A percentile compares a stretch with the other conserved stretches of the same genome.
Evolutionary conservation across 2,113 vertebrate species (phyloP).

Genomic region (Spheniscus mendiculus): DNA sequence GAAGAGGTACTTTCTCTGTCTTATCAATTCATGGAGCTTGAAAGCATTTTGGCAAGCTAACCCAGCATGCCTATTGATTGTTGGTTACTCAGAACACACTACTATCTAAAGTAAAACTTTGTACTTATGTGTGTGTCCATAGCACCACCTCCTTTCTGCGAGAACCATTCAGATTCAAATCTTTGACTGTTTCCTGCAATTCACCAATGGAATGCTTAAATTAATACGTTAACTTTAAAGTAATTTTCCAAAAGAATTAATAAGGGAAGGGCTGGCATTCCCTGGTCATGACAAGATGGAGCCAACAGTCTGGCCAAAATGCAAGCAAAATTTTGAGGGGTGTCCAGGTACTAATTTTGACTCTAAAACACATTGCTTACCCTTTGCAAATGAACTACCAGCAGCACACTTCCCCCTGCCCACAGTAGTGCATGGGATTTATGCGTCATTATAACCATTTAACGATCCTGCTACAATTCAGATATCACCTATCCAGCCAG

Average conservation of each 20-base stretch:
- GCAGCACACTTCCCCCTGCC: background rate
- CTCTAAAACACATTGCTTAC: background rate
- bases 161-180: background rate
- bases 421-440: background rate
- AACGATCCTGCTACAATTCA: background rate
- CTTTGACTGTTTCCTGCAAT: background rate
- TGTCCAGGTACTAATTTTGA: background rate
- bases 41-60: background rate
- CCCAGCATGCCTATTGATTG: background rate
- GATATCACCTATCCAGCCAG: background rate
- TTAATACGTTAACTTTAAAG: background rate
- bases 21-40: background rate
- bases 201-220: background rate
- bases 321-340: background rate
- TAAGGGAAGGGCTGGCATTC: background rate
- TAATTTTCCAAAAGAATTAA: background rate
- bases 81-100: background rate
- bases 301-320: background rate
- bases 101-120: background rate
- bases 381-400: background rate
- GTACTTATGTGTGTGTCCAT: background rate
- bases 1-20: background rate
- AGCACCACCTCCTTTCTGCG: background rate
- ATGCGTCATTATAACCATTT: background rate
- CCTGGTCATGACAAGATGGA: background rate